Base-by-base conservation (phyloP, 2,113 vertebrate species). In the Dicentrarchus labrax region DNA sequence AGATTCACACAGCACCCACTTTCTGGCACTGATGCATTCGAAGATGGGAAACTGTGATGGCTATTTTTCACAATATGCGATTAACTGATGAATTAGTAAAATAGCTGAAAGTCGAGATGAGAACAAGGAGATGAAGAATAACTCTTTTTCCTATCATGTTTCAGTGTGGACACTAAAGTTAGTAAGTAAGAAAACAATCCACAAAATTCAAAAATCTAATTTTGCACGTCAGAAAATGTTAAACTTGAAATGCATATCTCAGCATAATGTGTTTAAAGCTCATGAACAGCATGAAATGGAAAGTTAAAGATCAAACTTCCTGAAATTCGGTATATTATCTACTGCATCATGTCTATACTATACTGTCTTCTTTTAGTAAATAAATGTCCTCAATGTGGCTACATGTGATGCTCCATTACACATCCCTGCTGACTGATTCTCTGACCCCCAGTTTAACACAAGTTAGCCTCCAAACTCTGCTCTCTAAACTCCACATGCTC, bases 381-480 rank as follows among this genome's bases (percentile, higher is more conserved):
- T 62, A 65, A 68, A 76, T 30, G 15, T 21, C 13, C 7, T 11
- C 22, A 9, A 51, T 75, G 9, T 70, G 13, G 22, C 21, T 59
- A 51, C 19, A 30, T 73, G 50, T 76, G 39, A 65, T 6, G 19
- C 38, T 39, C 6, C n/a, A 51, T 51, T 65, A 66, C 38, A 41
- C 21, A 51, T 73, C 45, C 51, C 78, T 59, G 24, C 65, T 57
- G 8, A 48, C 24, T 78, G 65, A 83, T 74, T 83, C 62, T 69
- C 66, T 84, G 84, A 88, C 84, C 86, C 83, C 64, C 68, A 72
- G 67, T 80, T 90, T 77, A 86, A 89, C 83, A 86, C 36, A 48
- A 74, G 73, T 90, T 90, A 88, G 71, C 86, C 88, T 83, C 83
- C 70, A 54, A 83, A 80, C 80, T 83, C 53, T 77, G 71, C 75